Percentiles rank a stretch among this genome's conserved stretches.
Conservation (phyloP, 2,888 invertebrate species). For the Stramonita haemastoma region DNA sequence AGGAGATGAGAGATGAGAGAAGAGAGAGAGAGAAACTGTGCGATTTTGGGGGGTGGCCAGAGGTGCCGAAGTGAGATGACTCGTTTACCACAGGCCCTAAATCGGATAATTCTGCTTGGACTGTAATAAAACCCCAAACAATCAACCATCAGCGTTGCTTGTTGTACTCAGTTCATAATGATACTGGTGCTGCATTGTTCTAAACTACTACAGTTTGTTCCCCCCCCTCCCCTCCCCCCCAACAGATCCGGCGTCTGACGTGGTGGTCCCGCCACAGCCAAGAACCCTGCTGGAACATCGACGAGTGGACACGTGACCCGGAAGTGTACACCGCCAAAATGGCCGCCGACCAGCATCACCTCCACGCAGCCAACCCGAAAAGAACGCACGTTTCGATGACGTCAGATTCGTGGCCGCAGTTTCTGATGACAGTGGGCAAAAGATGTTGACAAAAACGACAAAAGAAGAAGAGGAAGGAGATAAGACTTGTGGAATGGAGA, state of each 20-base stretch:
- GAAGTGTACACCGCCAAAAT: slow-evolving; percentile 25
- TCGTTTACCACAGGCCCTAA: too few species aligned
- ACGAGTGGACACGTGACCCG: slow-evolving; percentile 46
- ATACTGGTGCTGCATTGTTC: too few species aligned
- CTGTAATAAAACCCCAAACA: too few species aligned
- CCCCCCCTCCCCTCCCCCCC: too few species aligned
- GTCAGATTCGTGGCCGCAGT: not conserved
- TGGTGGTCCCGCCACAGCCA: slow-evolving; percentile 66
- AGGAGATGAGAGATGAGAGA: too few species aligned
- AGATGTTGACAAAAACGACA: not conserved
- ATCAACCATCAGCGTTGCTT: too few species aligned
- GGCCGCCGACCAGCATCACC: not conserved
- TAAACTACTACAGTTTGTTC: too few species aligned
- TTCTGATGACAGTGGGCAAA: not conserved
- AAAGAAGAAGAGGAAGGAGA: not conserved
- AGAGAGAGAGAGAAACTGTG: too few species aligned
- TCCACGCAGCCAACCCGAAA: not conserved
- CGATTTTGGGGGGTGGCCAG: too few species aligned
- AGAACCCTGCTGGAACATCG: slow-evolving; percentile 60
- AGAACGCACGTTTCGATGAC: not conserved
- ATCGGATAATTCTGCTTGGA: too few species aligned
- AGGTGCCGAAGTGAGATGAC: too few species aligned
- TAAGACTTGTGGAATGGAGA: not conserved
- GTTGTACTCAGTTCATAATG: too few species aligned
- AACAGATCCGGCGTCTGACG: slow-evolving; percentile 59